Evolutionary conservation across 2,113 vertebrate species (phyloP), one percentile per base, ranked within the genome.

Genomic region (Parus major): DNA sequence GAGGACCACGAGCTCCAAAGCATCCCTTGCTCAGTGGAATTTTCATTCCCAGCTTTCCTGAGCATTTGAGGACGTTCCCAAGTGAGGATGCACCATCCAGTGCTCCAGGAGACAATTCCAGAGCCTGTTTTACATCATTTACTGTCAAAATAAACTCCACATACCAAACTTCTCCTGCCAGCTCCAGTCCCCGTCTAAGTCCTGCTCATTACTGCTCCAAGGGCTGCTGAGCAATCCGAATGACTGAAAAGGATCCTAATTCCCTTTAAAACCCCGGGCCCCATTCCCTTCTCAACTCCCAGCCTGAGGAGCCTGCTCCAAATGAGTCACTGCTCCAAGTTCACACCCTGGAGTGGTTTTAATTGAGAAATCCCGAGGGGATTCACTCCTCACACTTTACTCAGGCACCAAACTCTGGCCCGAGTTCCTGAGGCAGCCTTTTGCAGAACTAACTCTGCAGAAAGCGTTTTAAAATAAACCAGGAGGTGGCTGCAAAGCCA

Each of bases 391-490:
- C 89, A 47, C 77, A 82, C 92, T 44, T 25, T 25, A 5, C 29
- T 71, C 91, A 86, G 78, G 55, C 86, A n/a, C n/a, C 8, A 70
- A 47, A 83, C 76, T 66, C 89, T 78, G 85, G 65, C 82, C 92
- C 28, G 17, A 82, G 88, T 44, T 80, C 72, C 70, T 86, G 35
- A 9, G 28, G 31, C 57, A 24, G 89, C 68, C 90, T 92, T 88
- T 83, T 61, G 76, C 11, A 16, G 22, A 25, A 91, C 93, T 86
- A 95, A 95, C 71, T 49, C 90, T 60, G 50, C 95, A 95, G 93
- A 95, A 96, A 88, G 91, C 80, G n/a, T 80, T 95, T 71, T 69
- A 95, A 95, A 97, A 97, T 96, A 95, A 94, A 95, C 18, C 92
- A 96, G 65, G 82, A 95, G 84, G 52, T 85, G 77, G 89, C 70